A percentile compares a stretch with the other conserved stretches of the same genome.
Evolutionary conservation across 2,113 vertebrate species (phyloP).

Genomic region (Oreamnos americanus): DNA sequence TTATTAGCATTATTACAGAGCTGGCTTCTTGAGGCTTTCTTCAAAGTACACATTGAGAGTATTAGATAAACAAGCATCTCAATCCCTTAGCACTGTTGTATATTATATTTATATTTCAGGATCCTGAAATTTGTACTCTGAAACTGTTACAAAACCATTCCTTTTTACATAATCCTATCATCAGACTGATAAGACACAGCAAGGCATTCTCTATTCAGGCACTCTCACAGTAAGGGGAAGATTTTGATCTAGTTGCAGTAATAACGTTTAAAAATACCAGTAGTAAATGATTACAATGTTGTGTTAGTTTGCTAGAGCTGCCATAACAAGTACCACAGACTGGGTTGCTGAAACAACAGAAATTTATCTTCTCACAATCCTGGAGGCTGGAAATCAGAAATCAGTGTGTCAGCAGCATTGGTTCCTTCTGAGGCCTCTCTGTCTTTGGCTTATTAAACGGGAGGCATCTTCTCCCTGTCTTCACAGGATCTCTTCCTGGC

Average conservation of each 20-base stretch:
- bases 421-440: not conserved
- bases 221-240: not conserved
- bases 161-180: not conserved
- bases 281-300: not conserved
- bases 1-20: not conserved
- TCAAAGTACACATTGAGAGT: not conserved
- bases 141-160: not conserved
- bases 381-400: not conserved
- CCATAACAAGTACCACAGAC: not conserved
- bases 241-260: not conserved
- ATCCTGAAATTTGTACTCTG: conserved; percentile 1
- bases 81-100: not conserved
- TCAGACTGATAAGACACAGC: not conserved
- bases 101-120: not conserved
- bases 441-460: not conserved
- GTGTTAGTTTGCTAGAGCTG: not conserved
- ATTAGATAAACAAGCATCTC: not conserved
- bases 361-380: not conserved
- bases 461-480: not conserved
- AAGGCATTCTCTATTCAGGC: not conserved
- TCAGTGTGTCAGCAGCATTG: not conserved
- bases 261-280: not conserved
- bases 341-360: not conserved
- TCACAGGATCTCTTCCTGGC: not conserved
- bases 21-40: not conserved